Conservation (phyloP, 1,140 invertebrate species). For the Drosophila bifasciata region DNA sequence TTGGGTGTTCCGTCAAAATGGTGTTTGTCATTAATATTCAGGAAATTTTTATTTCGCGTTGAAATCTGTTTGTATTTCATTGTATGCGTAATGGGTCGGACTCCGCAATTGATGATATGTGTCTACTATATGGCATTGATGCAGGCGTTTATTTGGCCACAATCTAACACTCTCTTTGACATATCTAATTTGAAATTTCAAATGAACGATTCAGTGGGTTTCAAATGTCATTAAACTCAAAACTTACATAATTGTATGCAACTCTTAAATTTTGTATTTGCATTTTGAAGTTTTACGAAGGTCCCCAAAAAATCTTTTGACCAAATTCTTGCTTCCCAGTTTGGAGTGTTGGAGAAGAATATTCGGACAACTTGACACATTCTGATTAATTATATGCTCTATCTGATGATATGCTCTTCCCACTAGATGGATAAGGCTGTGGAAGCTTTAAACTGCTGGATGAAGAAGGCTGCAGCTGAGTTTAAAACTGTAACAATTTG, state of each 20-base stretch:
- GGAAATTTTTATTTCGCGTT: too few relatives aligned
- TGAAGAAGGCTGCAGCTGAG: too few relatives aligned
- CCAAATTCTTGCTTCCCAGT: background rate
- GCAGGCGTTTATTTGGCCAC: too few relatives aligned
- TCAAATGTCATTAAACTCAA: slow-evolving; percentile 24
- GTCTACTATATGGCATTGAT: too few relatives aligned
- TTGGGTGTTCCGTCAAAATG: slow-evolving; percentile 12
- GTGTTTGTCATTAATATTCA: background rate
- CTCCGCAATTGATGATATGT: too few relatives aligned
- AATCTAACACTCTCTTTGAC: too few relatives aligned
- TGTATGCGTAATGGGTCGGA: too few relatives aligned
- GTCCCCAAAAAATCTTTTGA: slow-evolving; percentile 2
- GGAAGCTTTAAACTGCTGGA: too few relatives aligned
- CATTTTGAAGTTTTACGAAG: slow-evolving; percentile 12
- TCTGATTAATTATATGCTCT: slow-evolving; percentile 41
- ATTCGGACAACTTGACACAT: slow-evolving; percentile 48
- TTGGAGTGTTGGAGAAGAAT: background rate
- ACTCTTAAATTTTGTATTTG: slow-evolving; percentile 26
- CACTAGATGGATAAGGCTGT: too few relatives aligned
- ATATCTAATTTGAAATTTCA: slow-evolving; percentile 31
- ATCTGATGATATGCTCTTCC: too few relatives aligned
- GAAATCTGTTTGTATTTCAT: background rate
- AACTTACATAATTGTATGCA: slow-evolving; percentile 31
- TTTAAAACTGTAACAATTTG: too few relatives aligned
- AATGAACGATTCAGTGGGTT: slow-evolving; percentile 31